Evolutionary conservation across 2,888 invertebrate species (phyloP).

Genomic region (Lasioglossum malachurum): DNA sequence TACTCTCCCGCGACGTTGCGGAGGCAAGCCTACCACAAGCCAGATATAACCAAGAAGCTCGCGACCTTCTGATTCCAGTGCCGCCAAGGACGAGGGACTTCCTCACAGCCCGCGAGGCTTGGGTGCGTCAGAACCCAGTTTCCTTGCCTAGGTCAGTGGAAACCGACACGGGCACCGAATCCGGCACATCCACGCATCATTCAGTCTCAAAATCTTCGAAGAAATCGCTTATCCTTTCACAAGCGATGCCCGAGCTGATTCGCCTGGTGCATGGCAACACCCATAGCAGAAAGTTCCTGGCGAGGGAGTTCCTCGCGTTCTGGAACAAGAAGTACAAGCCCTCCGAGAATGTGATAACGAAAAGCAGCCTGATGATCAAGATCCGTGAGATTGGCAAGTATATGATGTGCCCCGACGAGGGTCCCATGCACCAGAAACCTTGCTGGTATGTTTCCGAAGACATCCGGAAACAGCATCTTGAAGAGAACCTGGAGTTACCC

Average conservation of each 20-base stretch:
- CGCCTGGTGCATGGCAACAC: conserved; percentile 89
- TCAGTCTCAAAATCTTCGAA: conserved; percentile 72
- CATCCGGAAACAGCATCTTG: conserved; percentile 85
- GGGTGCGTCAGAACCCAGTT: conserved; percentile 79
- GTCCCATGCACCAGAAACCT: conserved; percentile 86
- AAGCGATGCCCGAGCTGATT: conserved; percentile 88
- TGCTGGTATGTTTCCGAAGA: conserved; percentile 89
- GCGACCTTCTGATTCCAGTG: conserved; percentile 67
- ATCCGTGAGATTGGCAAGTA: conserved; percentile 88
- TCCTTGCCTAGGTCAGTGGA: conserved; percentile 50
- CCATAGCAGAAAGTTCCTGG: conserved; percentile 86
- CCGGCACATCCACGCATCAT: conserved; percentile 26
- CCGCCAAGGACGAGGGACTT: conserved; percentile 74
- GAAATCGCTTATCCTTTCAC: conserved; percentile 84
- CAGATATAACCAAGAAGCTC: neutral
- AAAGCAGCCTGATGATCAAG: conserved; percentile 85
- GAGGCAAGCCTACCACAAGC: neutral
- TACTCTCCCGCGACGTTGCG: neutral
- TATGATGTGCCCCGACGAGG: conserved; percentile 86
- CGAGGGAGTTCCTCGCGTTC: conserved; percentile 88
- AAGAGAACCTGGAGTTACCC: conserved; percentile 85
- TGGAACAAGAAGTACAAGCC: conserved; percentile 85
- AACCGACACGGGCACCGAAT: conserved; percentile 30
- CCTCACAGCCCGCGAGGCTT: conserved; percentile 77
- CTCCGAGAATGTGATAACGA: conserved; percentile 81